phyloP scores from a whole-genome alignment of 2,888 invertebrate genomes.

The Caenorhabditis angaria region DNA sequence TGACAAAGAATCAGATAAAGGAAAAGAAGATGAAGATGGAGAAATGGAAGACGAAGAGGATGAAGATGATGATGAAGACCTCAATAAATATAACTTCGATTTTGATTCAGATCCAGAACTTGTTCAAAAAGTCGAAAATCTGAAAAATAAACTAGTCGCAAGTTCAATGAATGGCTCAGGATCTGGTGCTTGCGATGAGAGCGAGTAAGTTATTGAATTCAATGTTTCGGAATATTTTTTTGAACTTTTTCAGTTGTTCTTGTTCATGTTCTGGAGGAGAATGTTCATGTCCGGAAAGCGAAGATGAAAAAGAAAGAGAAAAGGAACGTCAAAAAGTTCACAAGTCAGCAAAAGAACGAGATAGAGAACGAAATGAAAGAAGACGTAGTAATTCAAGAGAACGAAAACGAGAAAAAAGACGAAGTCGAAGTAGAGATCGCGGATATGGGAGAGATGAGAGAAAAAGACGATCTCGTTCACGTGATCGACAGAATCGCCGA shows the following conservation, averaged over 20 bases:
- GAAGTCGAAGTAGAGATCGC: conserved; percentile 11
- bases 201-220: conserved; percentile 44
- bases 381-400: conserved; percentile 9
- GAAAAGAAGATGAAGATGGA: conserved; percentile 15
- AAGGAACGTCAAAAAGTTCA: conserved; percentile 41
- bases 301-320: conserved; percentile 46
- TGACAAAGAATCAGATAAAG: conserved; percentile 14
- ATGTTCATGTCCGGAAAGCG: conserved; percentile 67
- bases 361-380: conserved; percentile 14
- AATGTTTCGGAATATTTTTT: background rate
- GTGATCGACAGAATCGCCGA: conserved; percentile 33
- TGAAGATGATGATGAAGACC: conserved; percentile 62
- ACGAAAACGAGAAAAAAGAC: conserved; percentile 3
- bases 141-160: conserved; percentile 29
- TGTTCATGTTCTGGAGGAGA: conserved; percentile 71
- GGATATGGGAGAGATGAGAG: conserved; percentile 13
- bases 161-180: conserved; percentile 13
- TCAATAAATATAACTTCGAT: conserved; percentile 65
- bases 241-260: conserved; percentile 59
- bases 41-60: conserved; percentile 47
- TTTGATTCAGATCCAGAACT: conserved; percentile 65
- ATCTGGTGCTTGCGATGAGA: conserved; percentile 32
- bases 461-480: conserved; percentile 20
- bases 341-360: conserved; percentile 37
- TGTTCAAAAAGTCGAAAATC: conserved; percentile 37